phyloP scores from a whole-genome alignment of 2,797 vertebrate species.

The Myripristis jacobus region DNA sequence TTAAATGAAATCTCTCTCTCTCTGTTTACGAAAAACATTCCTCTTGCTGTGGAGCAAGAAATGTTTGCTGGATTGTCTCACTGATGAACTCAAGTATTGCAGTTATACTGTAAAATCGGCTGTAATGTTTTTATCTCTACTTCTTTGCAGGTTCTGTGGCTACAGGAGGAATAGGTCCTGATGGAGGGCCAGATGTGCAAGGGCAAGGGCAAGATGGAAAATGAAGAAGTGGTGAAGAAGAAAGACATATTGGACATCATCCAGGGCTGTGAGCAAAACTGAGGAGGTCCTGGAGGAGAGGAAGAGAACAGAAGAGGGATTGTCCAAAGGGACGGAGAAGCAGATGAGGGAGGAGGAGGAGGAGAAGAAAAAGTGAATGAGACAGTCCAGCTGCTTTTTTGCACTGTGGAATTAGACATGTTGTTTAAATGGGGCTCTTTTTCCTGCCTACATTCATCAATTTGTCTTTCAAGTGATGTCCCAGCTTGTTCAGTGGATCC shows the following conservation, averaged over 20 bases:
- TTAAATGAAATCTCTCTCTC: too few relatives aligned
- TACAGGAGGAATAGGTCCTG: not conserved
- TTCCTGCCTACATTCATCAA: not conserved
- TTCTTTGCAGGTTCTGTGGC: not conserved
- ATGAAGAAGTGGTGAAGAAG: not conserved
- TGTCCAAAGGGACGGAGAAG: not conserved
- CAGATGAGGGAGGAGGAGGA: not conserved
- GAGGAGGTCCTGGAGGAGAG: not conserved
- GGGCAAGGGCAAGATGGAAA: too few relatives aligned
- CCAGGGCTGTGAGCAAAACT: not conserved
- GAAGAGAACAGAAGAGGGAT: not conserved
- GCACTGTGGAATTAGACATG: not conserved
- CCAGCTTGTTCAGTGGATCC: conserved; percentile 2
- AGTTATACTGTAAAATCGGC: too few relatives aligned
- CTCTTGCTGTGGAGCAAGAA: not conserved
- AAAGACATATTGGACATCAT: not conserved
- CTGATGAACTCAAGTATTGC: not conserved
- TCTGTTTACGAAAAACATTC: not conserved
- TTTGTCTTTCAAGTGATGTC: conserved; percentile 18
- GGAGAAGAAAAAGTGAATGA: not conserved
- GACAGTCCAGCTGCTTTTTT: not conserved
- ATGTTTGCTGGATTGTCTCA: not conserved
- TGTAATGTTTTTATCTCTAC: not conserved
- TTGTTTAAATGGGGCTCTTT: not conserved
- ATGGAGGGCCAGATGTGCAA: not conserved